Base-by-base conservation (phyloP, 2,888 invertebrate genomes). In the Nemurella pictetii region DNA sequence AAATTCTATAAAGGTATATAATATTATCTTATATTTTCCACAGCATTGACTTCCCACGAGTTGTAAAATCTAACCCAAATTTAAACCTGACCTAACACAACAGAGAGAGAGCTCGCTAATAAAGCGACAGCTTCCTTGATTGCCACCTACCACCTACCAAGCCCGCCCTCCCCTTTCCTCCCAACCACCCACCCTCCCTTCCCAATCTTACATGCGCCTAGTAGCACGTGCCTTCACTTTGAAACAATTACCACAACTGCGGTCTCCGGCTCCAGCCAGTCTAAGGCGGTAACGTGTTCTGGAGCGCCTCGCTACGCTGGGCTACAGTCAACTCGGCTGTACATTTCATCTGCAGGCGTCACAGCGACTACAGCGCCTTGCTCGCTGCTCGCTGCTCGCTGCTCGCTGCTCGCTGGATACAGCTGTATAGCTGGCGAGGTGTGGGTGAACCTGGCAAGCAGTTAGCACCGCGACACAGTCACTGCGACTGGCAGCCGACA, bases 281-380 rank as follows among this genome's bases (percentile, higher is more conserved):
- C 55, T n/a, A n/a, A n/a, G n/a, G 55, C 55, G 55, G 20, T 20
- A 20, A 7, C 55, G 55, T n/a, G n/a, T n/a, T n/a, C n/a, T n/a
- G n/a, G n/a, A n/a, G 15, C 55, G 55, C 20, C 15, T 12, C 55
- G 55, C n/a, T n/a, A n/a, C n/a, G n/a, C n/a, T n/a, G n/a, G 75
- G 26, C 26, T 3, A 2, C 28, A 75, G n/a, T 15, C 32, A 81
- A 32, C 80, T 81, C 35, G 32, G 35, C 9, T 81, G 80, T 25
- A 81, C 80, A 81, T 81, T 81, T 81, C 80, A 81, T 26, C 80
- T 81, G 80, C 80, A 81, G 80, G 35, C 32, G 55, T 32, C 32
- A 9, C 32, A 9, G 3, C 32, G 32, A 9, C 32, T 32, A 5
- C 32, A 9, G 32, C 32, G 32, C 3, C 32, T n/a, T n/a, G n/a